Percentiles rank a stretch among this genome's conserved stretches.
Evolutionary conservation across 1,140 invertebrate genomes (phyloP).

Genomic region (Phocides pigmalion): DNA sequence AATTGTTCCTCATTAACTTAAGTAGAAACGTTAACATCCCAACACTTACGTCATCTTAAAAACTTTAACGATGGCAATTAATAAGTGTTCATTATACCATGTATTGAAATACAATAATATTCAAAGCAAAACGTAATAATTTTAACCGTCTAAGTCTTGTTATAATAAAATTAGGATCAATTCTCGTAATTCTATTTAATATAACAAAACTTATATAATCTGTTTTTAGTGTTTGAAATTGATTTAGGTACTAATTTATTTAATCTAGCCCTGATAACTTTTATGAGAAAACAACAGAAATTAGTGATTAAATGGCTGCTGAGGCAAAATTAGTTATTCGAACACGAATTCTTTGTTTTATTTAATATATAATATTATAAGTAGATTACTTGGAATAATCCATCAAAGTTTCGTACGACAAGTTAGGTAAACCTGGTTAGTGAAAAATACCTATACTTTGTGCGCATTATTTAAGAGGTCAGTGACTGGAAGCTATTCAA

Average conservation of each 20-base stretch:
- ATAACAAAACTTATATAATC: neutral
- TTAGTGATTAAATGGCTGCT: neutral
- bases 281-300: conserved; percentile 12
- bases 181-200: neutral
- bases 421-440: conserved; percentile 31
- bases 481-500: conserved; percentile 28
- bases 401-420: conserved; percentile 46
- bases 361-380: conserved; percentile 12
- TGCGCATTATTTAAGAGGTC: conserved; percentile 38
- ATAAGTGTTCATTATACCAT: no score
- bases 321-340: conserved; percentile 8
- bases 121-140: no score
- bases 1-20: no score
- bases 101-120: no score
- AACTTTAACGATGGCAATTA: no score
- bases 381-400: conserved; percentile 36
- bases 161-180: neutral
- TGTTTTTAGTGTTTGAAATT: neutral
- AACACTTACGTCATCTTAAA: no score
- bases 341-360: conserved; percentile 5
- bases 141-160: no score
- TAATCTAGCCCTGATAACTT: neutral
- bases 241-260: neutral
- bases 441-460: conserved; percentile 35
- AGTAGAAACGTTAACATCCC: no score